Base-by-base conservation (phyloP, 2,888 invertebrate species). In the Sepioteuthis lessoniana region DNA sequence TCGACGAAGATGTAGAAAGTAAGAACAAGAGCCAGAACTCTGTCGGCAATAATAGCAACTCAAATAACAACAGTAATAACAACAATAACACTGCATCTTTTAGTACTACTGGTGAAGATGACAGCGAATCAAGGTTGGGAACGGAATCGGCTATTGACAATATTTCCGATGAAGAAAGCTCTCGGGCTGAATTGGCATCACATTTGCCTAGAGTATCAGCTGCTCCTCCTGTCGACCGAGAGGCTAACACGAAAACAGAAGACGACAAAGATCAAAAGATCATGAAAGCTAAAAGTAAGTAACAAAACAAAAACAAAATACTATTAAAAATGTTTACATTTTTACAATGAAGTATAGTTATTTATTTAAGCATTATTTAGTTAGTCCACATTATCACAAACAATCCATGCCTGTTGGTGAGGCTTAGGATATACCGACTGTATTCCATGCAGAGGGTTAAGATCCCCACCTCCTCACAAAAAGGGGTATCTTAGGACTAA, bases 91-190 rank as follows among this genome's bases (percentile, higher is more conserved):
- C 42, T 42, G 42, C 4, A 7, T 42, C 42, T 42, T 42, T 42
- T 42, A 42, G 42, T 42, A 92, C 38, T 13, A 47, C n/a, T 31
- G 35, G n/a, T 21, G n/a, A 42, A 28, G 46, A 42, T 21, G 46
- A n/a, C 0, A 92, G 47, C 19, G 31, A 31, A 10, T 19, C 31
- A 4, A 76, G 76, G 25, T 19, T 76, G 76, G 42, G n/a, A 90
- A 94, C 94, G 46, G 90, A 91, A 4, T 95, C 95, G 21, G 95
- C 96, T 19, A 95, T 95, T 31, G 96, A 96, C 91, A 94, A 95
- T 90, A 96, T 96, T 93, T 96, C 96, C 47, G 96, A 96, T 94
- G 96, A 96, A 47, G 96, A 96, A 93, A 42, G n/a, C 13, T 35
- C n/a, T 19, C 76, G 76, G 16, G 42, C 25, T 19, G 92, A 92